Evolutionary conservation across 2,797 vertebrate genomes (phyloP).

Genomic region (Oreochromis mossambicus): DNA sequence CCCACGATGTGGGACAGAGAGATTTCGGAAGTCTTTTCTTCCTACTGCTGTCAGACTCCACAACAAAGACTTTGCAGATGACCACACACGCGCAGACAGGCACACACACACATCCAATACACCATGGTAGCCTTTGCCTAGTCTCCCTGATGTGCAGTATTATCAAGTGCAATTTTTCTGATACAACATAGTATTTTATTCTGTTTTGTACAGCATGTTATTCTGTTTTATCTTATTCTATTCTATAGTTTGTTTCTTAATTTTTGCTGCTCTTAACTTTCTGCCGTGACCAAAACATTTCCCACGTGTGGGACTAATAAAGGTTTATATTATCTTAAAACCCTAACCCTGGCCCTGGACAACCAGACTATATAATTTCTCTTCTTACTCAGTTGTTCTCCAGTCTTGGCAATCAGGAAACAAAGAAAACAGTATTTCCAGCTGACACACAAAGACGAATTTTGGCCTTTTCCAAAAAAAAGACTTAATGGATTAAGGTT

Average conservation of each 20-base stretch:
- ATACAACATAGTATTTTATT: not conserved
- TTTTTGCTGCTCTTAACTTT: not conserved
- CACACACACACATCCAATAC: not conserved
- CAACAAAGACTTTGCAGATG: not conserved
- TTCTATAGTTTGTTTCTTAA: not conserved
- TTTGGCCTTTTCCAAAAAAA: not conserved
- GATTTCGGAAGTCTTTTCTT: not conserved
- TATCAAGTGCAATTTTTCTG: not conserved
- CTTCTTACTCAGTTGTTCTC: not conserved
- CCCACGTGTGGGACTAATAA: rapidly evolving
- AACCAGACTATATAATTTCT: rapidly evolving
- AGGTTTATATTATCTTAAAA: not conserved
- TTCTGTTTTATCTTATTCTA: not conserved
- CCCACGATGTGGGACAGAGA: rapidly evolving
- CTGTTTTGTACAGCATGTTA: not conserved
- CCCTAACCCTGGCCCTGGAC: not conserved
- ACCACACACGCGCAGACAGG: not conserved
- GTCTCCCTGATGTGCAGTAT: not conserved
- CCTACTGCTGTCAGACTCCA: rapidly evolving
- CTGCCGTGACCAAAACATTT: rapidly evolving
- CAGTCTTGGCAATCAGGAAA: not conserved
- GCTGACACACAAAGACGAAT: not conserved
- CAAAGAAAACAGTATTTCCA: rapidly evolving
- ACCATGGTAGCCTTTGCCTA: not conserved
- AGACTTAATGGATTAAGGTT: not conserved